A percentile compares a stretch with the other conserved stretches of the same genome.
Conservation (phyloP, 2,113 vertebrate species). For the Rutilus rutilus region DNA sequence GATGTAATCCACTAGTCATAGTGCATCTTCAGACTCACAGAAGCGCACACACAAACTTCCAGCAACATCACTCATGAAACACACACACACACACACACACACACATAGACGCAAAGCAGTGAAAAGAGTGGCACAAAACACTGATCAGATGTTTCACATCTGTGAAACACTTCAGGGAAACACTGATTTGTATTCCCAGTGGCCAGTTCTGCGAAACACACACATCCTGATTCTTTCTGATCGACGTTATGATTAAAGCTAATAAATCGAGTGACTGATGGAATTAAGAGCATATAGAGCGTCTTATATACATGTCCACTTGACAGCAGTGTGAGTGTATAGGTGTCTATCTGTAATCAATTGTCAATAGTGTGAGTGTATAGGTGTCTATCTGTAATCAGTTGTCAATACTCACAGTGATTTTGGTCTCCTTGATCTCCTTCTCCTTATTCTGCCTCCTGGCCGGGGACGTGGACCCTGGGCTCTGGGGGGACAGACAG, state of each 20-base stretch:
- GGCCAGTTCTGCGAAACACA: conserved; percentile 1
- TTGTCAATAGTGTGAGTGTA: conserved; percentile 46
- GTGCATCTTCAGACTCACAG: background rate
- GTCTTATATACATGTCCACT: background rate
- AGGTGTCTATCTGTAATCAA: background rate
- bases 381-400: background rate
- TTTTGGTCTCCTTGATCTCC: conserved; percentile 84
- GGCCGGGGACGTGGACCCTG: conserved; percentile 83
- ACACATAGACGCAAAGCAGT: background rate
- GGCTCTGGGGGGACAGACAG: conserved; percentile 85
- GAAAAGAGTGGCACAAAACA: conserved; percentile 31
- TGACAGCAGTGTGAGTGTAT: background rate
- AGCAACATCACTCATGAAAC: background rate
- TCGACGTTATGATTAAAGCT: background rate
- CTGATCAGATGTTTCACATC: conserved; percentile 57
- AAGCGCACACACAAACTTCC: conserved; percentile 18
- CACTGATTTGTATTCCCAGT: conserved; percentile 42
- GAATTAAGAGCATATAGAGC: background rate
- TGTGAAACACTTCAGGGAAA: conserved; percentile 38
- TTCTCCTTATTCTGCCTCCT: conserved; percentile 83
- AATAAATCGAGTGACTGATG: background rate
- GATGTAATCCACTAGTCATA: conserved; percentile 38
- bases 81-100: background rate
- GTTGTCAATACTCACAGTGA: conserved; percentile 80
- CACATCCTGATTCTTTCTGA: conserved; percentile 13